phyloP scores from a whole-genome alignment of 2,888 invertebrate genomes.

The Norana najaformis region DNA sequence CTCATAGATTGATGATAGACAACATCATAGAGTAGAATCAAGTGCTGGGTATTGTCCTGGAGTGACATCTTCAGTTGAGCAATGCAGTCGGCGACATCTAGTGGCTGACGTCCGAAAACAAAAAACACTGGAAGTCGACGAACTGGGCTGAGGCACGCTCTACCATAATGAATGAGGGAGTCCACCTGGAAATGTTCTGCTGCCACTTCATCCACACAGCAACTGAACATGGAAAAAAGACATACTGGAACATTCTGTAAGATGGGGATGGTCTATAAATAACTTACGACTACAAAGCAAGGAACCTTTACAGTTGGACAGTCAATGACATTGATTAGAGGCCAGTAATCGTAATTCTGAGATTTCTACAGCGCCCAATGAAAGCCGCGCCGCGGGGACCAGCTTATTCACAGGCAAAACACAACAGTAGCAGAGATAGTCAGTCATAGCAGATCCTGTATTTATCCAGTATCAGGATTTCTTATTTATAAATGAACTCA shows the following conservation, averaged over 20 bases:
- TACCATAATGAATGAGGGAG: conserved; percentile 87
- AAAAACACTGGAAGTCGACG: conserved; percentile 73
- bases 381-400: too few relatives aligned
- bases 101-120: conserved; percentile 63
- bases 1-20: conserved; percentile 56
- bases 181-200: conserved; percentile 85
- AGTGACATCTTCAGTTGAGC: conserved; percentile 52
- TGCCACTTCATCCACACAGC: conserved; percentile 86
- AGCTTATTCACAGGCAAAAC: too few relatives aligned
- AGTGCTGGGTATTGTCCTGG: conserved; percentile 44
- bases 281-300: too few relatives aligned
- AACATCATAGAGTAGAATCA: conserved; percentile 63
- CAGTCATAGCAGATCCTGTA: background rate
- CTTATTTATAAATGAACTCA: too few relatives aligned
- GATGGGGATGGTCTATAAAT: conserved; percentile 70
- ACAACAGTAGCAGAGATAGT: background rate
- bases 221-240: conserved; percentile 67
- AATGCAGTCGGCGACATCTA: conserved; percentile 65
- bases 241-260: conserved; percentile 74
- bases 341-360: too few relatives aligned
- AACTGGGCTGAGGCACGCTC: conserved; percentile 78
- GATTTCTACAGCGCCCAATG: too few relatives aligned
- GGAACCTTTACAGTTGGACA: background rate
- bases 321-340: background rate
- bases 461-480: too few relatives aligned